Evolutionary conservation across 2,797 vertebrate species (phyloP), one percentile per base, ranked within the genome.

Genomic region (Trematomus bernacchii): DNA sequence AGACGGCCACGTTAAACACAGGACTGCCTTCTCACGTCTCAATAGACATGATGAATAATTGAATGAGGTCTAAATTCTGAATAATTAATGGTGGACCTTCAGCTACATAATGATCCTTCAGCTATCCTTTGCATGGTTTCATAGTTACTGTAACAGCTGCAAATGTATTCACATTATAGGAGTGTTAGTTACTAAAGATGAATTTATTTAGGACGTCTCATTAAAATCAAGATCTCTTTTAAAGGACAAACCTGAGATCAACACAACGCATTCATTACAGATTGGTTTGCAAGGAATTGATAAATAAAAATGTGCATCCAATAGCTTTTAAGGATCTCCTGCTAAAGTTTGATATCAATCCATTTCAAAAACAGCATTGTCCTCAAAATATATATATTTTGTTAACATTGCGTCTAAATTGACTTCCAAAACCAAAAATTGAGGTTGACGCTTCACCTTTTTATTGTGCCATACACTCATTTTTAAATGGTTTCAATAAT

Each of bases 21-120:
- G 0, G 1, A 3, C 7, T 10, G 14, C 3, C 57, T 48, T 50
- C 58, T 80, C 63, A 6, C 15, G 51, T 71, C 61, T 80, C 67
- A 76, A 3, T 3, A 16, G 12, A 59, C 37, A n/a, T 0, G 5
- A 57, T 63, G 21, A 83, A 85, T 73, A 55, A 81, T 52, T 85
- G 0, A 79, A 40, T 16, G 30, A 37, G 15, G 27, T 50, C 15
- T 69, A 4, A 4, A 47, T 42, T 42, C 66, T 75, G 19, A 59
- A 79, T 62, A 54, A 71, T 30, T 33, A 33, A 43, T 67, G 14
- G 23, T 44, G 19, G 16, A 37, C 30, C 11, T 50, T 43, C 4
- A 18, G 54, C 16, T 54, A n/a, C 5, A 16, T 44, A 18, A 30
- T n/a, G 23, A 43, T 21, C 7, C 9, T 46, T 1, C 11, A 42